These are phyloP conservation scores for Phasianus colchicus DNA, from an alignment of 2,113 vertebrate species.

Conservation along the genomic window DNA sequence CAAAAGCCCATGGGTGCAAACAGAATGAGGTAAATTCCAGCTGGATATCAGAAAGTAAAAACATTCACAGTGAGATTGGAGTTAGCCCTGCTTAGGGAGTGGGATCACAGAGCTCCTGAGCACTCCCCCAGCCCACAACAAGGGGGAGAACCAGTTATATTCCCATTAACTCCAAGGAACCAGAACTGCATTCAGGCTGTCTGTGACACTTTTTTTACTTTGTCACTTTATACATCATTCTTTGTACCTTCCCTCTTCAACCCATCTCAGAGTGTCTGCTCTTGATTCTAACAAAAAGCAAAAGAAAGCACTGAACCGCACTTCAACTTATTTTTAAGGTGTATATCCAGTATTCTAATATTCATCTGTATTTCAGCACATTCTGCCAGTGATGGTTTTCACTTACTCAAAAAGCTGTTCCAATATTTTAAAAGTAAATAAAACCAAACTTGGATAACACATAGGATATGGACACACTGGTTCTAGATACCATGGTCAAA, in stretches of 20 bases:
- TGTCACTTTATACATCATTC: background rate
- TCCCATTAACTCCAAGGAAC: background rate
- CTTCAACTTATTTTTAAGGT: background rate
- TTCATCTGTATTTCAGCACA: background rate
- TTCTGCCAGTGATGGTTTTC: background rate
- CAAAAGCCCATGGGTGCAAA: background rate
- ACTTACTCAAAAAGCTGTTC: background rate
- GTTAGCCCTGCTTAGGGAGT: background rate
- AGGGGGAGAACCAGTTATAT: background rate
- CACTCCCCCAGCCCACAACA: background rate
- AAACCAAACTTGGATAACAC: background rate
- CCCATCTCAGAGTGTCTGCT: background rate
- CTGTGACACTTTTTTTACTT: background rate
- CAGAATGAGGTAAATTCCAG: background rate
- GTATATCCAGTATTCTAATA: background rate
- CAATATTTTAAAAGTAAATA: conserved; percentile 18
- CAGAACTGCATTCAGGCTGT: background rate
- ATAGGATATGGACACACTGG: background rate
- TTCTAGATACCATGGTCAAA: background rate
- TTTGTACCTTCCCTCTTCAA: background rate
- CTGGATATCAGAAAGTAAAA: background rate
- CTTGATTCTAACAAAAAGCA: background rate
- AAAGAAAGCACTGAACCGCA: background rate
- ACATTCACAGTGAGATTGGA: background rate
- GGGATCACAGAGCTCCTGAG: background rate